Base-by-base conservation (phyloP, 30 jellyfish, hydroid and myxozoan genomes). In the Sanderia malayensis region DNA sequence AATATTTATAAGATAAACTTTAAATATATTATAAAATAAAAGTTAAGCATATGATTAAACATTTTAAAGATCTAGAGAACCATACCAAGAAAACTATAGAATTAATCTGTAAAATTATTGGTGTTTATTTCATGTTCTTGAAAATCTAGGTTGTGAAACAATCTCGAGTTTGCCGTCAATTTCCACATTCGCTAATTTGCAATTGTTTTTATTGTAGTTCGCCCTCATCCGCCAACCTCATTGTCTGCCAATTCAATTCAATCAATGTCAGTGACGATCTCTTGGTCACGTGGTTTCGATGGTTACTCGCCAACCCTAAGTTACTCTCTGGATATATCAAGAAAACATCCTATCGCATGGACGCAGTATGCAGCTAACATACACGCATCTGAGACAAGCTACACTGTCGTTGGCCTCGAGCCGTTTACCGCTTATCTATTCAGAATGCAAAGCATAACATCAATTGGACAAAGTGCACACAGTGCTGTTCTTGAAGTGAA, bases 231-330 rank as follows among this genome's bases (percentile, higher is more conserved):
- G 7, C 88, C 88, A 31, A 76, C 44, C 13, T 25, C 41, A 1
- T 26, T 76, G 24, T 30, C 67, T 0, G 80, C 74, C 4, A 66
- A 18, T 13, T 46, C 81, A 27, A 49, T 52, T 21, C 80, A 20
- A 0, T 65, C 88, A 11, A 61, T 67, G 0, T 68, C 88, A 1
- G 30, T 76, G 17, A 53, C 65, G 2, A 17, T 76, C 31, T 44
- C 69, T 3, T 76, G 88, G 88, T 20, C 21, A 7, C 79, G 44
- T n/a, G 88, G 88, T 9, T 76, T 76, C 34, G 80, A 76, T 47
- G 88, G 88, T 1, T 76, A 60, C 44, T 62, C 88, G 0, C 32
- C 80, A 1, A 64, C 76, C 31, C 73, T 76, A 19, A 60, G 80
- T 3, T 76, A 37, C 65, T 19, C 37, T 10, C 88, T 76, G 20